Base-by-base conservation (phyloP, 2,113 vertebrate species). In the Falco punctatus region DNA sequence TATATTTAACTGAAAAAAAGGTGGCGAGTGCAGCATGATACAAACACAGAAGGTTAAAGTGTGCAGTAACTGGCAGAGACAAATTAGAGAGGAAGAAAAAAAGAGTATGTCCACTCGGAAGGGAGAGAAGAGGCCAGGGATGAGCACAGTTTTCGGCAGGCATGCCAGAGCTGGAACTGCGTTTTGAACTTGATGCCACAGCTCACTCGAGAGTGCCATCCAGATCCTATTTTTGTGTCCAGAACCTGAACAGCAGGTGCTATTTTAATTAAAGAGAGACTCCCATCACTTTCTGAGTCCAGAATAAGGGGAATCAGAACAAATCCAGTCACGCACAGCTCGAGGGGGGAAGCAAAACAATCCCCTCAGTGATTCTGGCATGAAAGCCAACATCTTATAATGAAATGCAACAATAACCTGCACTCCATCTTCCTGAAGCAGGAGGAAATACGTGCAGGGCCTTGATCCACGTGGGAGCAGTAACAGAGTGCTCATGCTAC, bases 1-100 rank as follows among this genome's bases (percentile, higher is more conserved):
- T 97, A 94, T 96, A 95, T 96, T 97, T 96, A 95, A 94, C n/a
- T 1, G 52, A 38, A 66, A 66, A 93, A 93, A 94, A 92, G 84
- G 94, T 95, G 92, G 81, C 0, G 2, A 92, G 81, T 62, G 55
- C n/a, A 85, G 89, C 44, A 1, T 79, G 81, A 96, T 89, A 92
- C 70, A 87, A 87, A 85, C 32, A 80, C 86, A 90, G 79, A 88
- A 96, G 78, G 89, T 71, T 97, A 79, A 91, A 92, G 83, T 69
- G 70, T 92, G 89, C 51, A 7, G 42, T 71, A 86, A 90, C 28
- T 92, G 69, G 55, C 92, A 90, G 81, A 91, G 84, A 77, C 32
- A 81, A 79, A 93, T 80, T 51, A 85, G 21, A 55, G 28, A 69
- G 32, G 40, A 86, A 59, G 42, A 38, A 82, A 86, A 82, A 81